Evolutionary conservation across 2,888 invertebrate species (phyloP), one percentile per base, ranked within the genome.

Genomic region (Cheilosia scutellata): DNA sequence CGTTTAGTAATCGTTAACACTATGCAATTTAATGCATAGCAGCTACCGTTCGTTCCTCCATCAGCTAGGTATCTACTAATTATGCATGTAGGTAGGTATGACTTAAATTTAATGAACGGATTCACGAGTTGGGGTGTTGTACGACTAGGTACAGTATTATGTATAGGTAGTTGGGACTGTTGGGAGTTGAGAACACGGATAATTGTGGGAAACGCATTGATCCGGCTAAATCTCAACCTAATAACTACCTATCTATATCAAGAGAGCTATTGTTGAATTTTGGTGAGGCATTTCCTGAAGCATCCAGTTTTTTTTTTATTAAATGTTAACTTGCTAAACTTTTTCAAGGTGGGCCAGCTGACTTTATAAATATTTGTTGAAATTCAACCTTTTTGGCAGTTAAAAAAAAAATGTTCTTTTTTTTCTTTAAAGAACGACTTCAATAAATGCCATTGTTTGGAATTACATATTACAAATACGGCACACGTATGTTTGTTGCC

Each of bases 111-210:
- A 82, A 82, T 82, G 82, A 82, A 66, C 72, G 55, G 71, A 71
- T 82, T 77, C 77, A 82, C 77, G 77, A 82, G 82, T 82, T 66
- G 82, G 82, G 77, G n/a, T 82, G 77, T 77, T 72, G 55, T 68
- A 55, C 63, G 76, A 44, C 11, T 3, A 58, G 51, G 57, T 72
- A 62, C 29, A 9, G 62, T 33, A 55, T 16, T 57, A 83, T 83
- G 9, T 33, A 33, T 33, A 33, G 7, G 37, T 37, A 78, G 74
- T 63, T 71, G 7, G 57, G 63, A 57, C 83, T 74, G 78, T 62
- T n/a, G n/a, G n/a, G n/a, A n/a, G 51, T 63, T 74, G 72, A 49
- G 51, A 58, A 68, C 68, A 68, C 68, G 78, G 40, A 63, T 68
- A 70, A 74, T 78, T 83, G 74, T 83, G 78, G 74, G 78, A 74